These are phyloP conservation scores for Idaea aversata DNA, from an alignment of 2,888 invertebrate genomes.

Conservation along the genomic window DNA sequence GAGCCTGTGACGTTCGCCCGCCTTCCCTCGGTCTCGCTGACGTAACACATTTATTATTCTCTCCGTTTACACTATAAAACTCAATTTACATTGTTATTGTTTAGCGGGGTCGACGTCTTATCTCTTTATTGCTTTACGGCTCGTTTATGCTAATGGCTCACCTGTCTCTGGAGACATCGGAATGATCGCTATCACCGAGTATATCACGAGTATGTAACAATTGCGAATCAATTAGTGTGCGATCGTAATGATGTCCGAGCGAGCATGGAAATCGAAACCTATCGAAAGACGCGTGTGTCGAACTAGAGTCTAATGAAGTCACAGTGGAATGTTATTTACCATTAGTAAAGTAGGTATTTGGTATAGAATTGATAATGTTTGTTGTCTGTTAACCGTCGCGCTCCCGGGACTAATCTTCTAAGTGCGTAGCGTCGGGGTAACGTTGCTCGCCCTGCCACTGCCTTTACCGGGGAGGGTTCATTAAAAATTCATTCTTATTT, in stretches of 20 bases:
- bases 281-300: neutral
- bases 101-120: constrained; percentile 70
- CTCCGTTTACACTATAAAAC: constrained; percentile 77
- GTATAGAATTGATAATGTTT: constrained; percentile 41
- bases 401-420: constrained; percentile 78
- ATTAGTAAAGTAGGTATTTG: constrained; percentile 32
- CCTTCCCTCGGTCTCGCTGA: constrained; percentile 53
- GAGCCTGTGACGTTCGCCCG: constrained; percentile 54
- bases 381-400: constrained; percentile 60
- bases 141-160: constrained; percentile 50
- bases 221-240: constrained; percentile 27
- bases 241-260: constrained; percentile 18
- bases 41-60: constrained; percentile 68
- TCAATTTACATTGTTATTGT: constrained; percentile 74
- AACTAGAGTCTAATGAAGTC: constrained; percentile 8
- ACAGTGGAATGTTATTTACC: constrained; percentile 16
- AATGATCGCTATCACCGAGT: constrained; percentile 23
- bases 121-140: constrained; percentile 68
- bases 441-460: constrained; percentile 26
- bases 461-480: constrained; percentile 52
- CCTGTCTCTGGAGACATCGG: constrained; percentile 38
- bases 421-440: constrained; percentile 64
- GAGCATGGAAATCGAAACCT: constrained; percentile 8
- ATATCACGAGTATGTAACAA: constrained; percentile 10
- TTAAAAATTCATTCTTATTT: constrained; percentile 81